Evolutionary conservation across 2,113 vertebrate species (phyloP).

Genomic region (Microtus richardsoni): DNA sequence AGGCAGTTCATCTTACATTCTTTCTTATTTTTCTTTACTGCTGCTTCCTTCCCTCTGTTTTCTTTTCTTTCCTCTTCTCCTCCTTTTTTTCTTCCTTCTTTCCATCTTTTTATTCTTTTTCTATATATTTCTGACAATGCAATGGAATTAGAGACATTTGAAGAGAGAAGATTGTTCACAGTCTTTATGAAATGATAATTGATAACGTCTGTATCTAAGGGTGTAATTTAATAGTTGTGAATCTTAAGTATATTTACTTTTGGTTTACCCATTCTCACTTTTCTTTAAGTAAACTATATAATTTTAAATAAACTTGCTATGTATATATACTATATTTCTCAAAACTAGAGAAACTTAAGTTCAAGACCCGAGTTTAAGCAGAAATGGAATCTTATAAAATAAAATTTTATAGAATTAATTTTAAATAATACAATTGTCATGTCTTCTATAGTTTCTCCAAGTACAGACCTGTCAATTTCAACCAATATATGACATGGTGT

Average conservation of each 20-base stretch:
- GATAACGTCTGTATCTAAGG: neutral
- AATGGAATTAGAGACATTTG: neutral
- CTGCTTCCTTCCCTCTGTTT: no score
- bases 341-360: neutral
- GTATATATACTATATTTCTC: neutral
- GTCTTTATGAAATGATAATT: neutral
- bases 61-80: fast-evolving
- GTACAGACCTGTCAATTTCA: neutral
- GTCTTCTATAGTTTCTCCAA: neutral
- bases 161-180: neutral
- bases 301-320: neutral
- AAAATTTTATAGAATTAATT: neutral
- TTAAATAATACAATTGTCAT: neutral
- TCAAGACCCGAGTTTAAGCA: neutral
- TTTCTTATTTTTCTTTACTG: neutral
- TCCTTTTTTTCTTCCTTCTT: neutral
- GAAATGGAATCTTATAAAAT: neutral
- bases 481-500: neutral
- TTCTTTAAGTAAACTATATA: neutral
- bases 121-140: neutral
- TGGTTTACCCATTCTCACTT: neutral
- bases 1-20: no score
- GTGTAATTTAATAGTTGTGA: neutral
- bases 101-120: fast-evolving
- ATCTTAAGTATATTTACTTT: neutral